Conservation (phyloP, 2,113 vertebrate genomes). For the Ovibos moschatus region DNA sequence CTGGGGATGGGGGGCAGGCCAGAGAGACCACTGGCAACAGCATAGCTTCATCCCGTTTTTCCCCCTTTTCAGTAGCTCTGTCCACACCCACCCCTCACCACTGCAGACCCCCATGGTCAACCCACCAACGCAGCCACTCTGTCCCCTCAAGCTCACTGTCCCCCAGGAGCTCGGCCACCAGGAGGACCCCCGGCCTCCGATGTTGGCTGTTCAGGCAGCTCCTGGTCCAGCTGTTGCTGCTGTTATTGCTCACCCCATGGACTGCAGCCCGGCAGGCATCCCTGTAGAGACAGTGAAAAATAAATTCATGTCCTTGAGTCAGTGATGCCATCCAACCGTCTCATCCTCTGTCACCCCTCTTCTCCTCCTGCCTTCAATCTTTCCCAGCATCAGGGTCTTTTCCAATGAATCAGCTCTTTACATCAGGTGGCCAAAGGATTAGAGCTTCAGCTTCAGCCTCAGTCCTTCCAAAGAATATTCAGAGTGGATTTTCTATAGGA, state of each 20-base stretch:
- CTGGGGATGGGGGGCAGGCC: no score
- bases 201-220: fast-evolving
- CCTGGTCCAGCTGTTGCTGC: background rate
- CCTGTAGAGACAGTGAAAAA: background rate
- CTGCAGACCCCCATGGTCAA: background rate
- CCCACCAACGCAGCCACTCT: fast-evolving
- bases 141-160: background rate
- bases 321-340: background rate
- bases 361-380: background rate
- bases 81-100: fast-evolving
- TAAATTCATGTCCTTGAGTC: background rate
- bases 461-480: background rate
- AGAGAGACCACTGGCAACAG: fast-evolving
- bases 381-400: background rate
- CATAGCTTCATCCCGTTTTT: fast-evolving
- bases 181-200: background rate
- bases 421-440: background rate
- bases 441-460: background rate
- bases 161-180: background rate
- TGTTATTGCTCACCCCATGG: background rate
- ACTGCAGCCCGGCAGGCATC: background rate
- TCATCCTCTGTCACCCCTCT: background rate
- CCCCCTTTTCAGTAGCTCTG: background rate
- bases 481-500: background rate
- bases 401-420: background rate